These are phyloP conservation scores for Scyliorhinus canicula DNA, from an alignment of 2,797 vertebrate species.

Conservation along the genomic window DNA sequence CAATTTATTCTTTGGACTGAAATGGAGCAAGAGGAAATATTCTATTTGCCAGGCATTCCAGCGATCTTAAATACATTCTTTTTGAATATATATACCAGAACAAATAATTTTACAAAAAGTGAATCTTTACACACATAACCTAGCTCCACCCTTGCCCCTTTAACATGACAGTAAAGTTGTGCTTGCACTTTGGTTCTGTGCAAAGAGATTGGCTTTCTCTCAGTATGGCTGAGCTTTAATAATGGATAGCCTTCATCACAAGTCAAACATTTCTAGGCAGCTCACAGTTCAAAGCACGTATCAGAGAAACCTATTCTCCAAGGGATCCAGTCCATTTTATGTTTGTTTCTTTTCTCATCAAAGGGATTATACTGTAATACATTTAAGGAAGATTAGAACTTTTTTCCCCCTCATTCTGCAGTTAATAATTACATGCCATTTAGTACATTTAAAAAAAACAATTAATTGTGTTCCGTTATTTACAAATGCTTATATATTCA, in stretches of 20 bases:
- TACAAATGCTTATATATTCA: slow-evolving; percentile 23
- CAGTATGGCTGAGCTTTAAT: slow-evolving; percentile 32
- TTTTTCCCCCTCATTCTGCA: not conserved
- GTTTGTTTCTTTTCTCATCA: slow-evolving; percentile 32
- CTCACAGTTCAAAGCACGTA: slow-evolving; percentile 36
- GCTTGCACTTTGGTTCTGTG: not conserved
- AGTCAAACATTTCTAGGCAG: slow-evolving; percentile 37
- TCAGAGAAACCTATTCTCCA: slow-evolving; percentile 33
- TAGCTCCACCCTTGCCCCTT: not conserved
- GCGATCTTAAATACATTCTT: not conserved
- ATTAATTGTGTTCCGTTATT: slow-evolving; percentile 27
- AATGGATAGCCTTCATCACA: slow-evolving; percentile 37
- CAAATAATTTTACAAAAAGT: not conserved
- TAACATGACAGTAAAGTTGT: not conserved
- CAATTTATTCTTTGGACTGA: not conserved
- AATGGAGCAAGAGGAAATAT: not conserved
- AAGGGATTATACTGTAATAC: slow-evolving; percentile 33
- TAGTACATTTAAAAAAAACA: slow-evolving; percentile 8
- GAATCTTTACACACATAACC: not conserved
- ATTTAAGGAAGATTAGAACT: slow-evolving; percentile 36
- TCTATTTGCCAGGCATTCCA: not conserved
- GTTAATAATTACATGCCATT: slow-evolving; percentile 33
- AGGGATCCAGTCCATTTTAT: slow-evolving; percentile 35
- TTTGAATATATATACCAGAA: not conserved
- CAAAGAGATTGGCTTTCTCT: slow-evolving; percentile 29